Evolutionary conservation across 1,140 invertebrate species (phyloP), one percentile per base, ranked within the genome.

Genomic region (Neodiprion fabricii): DNA sequence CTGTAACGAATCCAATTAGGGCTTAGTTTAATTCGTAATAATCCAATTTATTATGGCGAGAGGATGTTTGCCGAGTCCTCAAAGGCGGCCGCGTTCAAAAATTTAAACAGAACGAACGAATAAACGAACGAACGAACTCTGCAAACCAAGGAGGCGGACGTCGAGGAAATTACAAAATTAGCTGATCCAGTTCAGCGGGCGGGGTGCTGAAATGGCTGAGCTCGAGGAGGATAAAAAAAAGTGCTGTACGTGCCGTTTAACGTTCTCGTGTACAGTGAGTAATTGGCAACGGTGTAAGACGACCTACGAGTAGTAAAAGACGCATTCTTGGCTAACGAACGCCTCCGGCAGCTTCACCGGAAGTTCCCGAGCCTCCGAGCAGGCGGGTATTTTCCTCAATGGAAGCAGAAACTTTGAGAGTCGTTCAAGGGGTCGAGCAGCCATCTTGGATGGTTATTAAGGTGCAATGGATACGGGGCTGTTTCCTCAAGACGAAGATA

Each of bases 71-170:
- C 11, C n/a, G 53, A 61, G n/a, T 17, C 53, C 53, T 61, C 53
- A 61, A 61, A 17, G 53, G n/a, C 53, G 53, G 53, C 53, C n/a
- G 53, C n/a, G 53, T 61, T 61, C n/a, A 61, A 61, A 61, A 61
- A 61, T 61, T 61, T 61, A 4, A 61, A 61, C 53, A 17, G n/a
- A 61, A 61, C 53, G 53, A 17, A 61, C n/a, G 53, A 61, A 17
- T 61, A 17, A 61, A 17, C 53, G 53, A 61, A 17, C n/a, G 53
- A 61, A 61, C n/a, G 11, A 61, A 61, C 53, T 40, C 28, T 40
- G 28, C 28, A 40, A 40, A 17, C 53, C n/a, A 17, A 61, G 53
- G 53, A 61, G 5, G 28, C 28, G 28, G 28, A 40, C 28, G 28
- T 40, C 28, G 28, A 40, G 28, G 28, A 61, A 61, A 61, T 61